Base-by-base conservation (phyloP, 53 echinoderm and acorn worm genomes). In the Paracentrotus lividus region DNA sequence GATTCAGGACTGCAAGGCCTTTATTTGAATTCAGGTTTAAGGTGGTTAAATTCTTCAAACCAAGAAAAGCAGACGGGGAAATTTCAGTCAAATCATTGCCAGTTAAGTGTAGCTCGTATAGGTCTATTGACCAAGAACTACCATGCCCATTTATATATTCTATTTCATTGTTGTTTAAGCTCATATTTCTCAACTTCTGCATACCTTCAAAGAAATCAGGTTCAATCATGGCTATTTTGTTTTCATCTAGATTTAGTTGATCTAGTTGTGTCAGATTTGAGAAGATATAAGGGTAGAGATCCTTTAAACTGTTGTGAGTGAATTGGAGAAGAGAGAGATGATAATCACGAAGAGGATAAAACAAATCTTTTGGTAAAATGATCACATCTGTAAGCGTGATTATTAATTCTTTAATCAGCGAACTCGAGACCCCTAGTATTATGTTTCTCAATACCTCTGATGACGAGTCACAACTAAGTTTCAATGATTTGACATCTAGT, bases 141-240 rank as follows among this genome's bases (percentile, higher is more conserved):
- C 42, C 42, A 16, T 36, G 10, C 1, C 20, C 40, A 16, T 47
- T 81, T 43, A 81, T 45, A 44, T 47, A 12, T 81, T 81, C 47
- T 5, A 81, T 81, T 15, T 45, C 1, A 47, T 81, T 81, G 26
- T 0, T 1, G 0, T 81, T 47, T 24, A 81, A 43, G n/a, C 47
- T 44, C 26, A 81, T 45, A 10, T 45, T 24, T n/a, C 81, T 43
- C n/a, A 81, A 45, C 8, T 47, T 14, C 1, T n/a, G n/a, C 81
- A 81, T 81, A 26, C 81, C 81, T 24, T 81, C 81, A 45, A 81
- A 81, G 47, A 44, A 81, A 47, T 45, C 26, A 8, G 81, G 47
- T 81, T 81, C 81, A 3, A 81, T 43, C 47, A 10, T 26, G 56
- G 56, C 55, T 55, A 86, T 86, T 2, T 14, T 21, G 23, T 86